Evolutionary conservation across 2,797 vertebrate species (phyloP).

Genomic region (Pseudomugil tenellus): DNA sequence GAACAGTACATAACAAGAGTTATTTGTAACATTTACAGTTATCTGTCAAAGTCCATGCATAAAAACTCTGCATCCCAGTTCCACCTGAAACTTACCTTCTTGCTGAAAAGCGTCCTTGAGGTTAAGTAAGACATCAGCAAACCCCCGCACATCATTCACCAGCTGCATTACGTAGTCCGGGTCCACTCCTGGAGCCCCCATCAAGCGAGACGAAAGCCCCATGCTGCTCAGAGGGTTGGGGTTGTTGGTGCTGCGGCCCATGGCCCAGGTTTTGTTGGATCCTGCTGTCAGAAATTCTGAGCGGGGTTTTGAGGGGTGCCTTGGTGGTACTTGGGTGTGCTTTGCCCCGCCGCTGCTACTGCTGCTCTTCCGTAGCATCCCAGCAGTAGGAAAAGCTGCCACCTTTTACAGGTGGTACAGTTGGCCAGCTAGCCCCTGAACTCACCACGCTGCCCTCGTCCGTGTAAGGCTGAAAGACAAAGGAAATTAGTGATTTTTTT

Average conservation of each 20-base stretch:
- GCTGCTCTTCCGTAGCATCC: slow-evolving; percentile 77
- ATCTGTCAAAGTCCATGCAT: slow-evolving; percentile 5
- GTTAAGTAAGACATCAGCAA: slow-evolving; percentile 91
- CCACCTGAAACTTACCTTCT: slow-evolving; percentile 83
- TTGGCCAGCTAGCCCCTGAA: slow-evolving; percentile 58
- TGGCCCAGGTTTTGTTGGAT: slow-evolving; percentile 84
- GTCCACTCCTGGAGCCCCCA: slow-evolving; percentile 85
- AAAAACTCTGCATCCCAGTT: slow-evolving; percentile 9
- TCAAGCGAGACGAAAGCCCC: slow-evolving; percentile 82
- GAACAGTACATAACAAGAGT: neutral
- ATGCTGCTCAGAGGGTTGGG: slow-evolving; percentile 83
- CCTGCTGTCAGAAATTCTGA: slow-evolving; percentile 76
- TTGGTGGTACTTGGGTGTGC: slow-evolving; percentile 80
- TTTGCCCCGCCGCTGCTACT: slow-evolving; percentile 76
- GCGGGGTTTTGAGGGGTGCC: slow-evolving; percentile 78
- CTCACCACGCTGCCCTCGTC: slow-evolving; percentile 50
- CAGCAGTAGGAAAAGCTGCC: slow-evolving; percentile 46
- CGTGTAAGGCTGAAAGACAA: slow-evolving; percentile 51
- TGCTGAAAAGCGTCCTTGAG: slow-evolving; percentile 91
- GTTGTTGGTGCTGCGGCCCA: slow-evolving; percentile 84
- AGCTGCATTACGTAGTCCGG: slow-evolving; percentile 94
- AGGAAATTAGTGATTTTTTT: slow-evolving; percentile 1
- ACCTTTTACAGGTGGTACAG: slow-evolving; percentile 49
- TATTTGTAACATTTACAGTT: slow-evolving; percentile 11
- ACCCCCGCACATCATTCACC: slow-evolving; percentile 92